Evolutionary conservation across 2,888 invertebrate species (phyloP).

Genomic region (Loripinus fragilis): DNA sequence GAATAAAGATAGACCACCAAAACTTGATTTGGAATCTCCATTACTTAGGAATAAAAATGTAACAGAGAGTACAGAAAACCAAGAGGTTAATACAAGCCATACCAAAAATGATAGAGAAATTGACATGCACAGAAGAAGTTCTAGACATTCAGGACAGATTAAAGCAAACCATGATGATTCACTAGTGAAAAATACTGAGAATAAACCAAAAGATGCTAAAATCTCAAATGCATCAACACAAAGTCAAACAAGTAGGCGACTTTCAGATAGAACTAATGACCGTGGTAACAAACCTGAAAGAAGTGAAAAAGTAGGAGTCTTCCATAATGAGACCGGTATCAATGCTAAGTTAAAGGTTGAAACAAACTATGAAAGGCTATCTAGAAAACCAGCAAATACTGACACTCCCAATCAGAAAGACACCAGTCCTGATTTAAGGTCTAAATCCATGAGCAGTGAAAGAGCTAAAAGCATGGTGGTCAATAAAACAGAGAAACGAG

Average conservation of each 20-base stretch:
- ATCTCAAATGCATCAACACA: no score
- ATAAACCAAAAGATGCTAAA: no score
- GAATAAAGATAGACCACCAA: no score
- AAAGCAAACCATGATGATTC: no score
- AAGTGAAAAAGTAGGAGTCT: background rate
- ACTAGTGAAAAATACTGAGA: no score
- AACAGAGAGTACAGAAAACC: background rate
- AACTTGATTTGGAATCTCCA: background rate
- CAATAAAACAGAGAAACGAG: background rate
- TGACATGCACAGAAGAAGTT: no score
- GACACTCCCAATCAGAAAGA: background rate
- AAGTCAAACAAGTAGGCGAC: background rate
- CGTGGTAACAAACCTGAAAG: background rate
- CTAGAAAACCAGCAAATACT: background rate
- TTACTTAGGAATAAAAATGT: background rate
- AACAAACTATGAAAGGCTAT: background rate
- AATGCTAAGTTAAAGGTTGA: background rate
- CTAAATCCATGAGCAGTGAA: background rate
- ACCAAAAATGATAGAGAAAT: no score
- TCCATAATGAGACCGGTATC: no score
- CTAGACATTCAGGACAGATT: no score
- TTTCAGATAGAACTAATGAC: background rate
- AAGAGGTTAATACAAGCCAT: background rate
- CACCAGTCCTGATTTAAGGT: background rate
- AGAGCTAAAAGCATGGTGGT: background rate